Evolutionary conservation across 1,140 invertebrate genomes (phyloP).

Genomic region (Halyomorpha halys): DNA sequence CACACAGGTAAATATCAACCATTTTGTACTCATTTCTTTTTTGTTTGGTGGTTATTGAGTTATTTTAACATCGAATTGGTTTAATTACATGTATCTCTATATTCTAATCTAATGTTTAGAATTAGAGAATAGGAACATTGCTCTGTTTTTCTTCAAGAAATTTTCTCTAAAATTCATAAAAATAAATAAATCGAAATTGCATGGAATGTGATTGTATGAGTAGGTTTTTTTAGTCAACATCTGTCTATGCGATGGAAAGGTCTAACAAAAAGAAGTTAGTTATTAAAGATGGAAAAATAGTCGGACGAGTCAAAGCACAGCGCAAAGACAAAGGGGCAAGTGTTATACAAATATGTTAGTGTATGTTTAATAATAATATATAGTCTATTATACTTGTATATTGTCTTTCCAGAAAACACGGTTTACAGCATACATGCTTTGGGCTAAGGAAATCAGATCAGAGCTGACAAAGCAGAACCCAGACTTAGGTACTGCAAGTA

Average conservation of each 20-base stretch:
- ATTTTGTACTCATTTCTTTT: too few relatives aligned
- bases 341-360: conserved; percentile 26
- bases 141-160: too few relatives aligned
- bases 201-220: too few relatives aligned
- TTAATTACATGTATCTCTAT: too few relatives aligned
- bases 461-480: conserved; percentile 59
- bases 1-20: conserved; percentile 26
- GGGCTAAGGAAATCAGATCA: conserved; percentile 71
- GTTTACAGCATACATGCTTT: conserved; percentile 81
- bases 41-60: too few relatives aligned
- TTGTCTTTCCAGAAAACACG: conserved; percentile 51
- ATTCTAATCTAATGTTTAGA: too few relatives aligned
- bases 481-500: conserved; percentile 49
- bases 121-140: too few relatives aligned
- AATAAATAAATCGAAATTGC: too few relatives aligned
- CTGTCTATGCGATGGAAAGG: conserved; percentile 62
- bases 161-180: too few relatives aligned
- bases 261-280: conserved; percentile 60
- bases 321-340: conserved; percentile 64
- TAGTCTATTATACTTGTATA: background rate
- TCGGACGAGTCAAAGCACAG: conserved; percentile 56
- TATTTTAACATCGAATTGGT: too few relatives aligned
- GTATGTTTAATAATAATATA: background rate
- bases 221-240: conserved; percentile 37
- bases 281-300: conserved; percentile 60